Evolutionary conservation across 2,888 invertebrate genomes (phyloP).

Genomic region (Ophion costatus): DNA sequence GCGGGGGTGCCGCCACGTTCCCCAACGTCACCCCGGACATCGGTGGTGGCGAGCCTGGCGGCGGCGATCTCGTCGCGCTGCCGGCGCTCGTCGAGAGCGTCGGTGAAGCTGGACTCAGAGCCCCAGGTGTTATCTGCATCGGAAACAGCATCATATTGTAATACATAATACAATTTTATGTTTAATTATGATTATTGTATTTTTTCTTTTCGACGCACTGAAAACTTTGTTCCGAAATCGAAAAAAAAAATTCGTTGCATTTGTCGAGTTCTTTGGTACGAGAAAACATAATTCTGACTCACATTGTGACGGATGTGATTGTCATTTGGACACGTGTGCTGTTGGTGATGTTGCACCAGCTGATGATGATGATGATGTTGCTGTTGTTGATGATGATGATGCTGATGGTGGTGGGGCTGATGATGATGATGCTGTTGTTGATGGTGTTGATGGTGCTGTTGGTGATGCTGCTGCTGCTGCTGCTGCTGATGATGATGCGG

Average conservation of each 20-base stretch:
- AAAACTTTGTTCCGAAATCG: no score
- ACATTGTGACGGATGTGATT: conserved; percentile 80
- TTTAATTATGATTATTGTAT: no score
- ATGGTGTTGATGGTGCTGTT: conserved; percentile 83
- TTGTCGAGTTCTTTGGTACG: no score
- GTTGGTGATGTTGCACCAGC: conserved; percentile 65
- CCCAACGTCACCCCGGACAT: conserved; percentile 42
- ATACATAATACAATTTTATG: no score
- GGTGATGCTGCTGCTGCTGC: conserved; percentile 66
- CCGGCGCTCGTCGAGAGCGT: conserved; percentile 62
- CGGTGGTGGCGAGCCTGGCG: conserved; percentile 67
- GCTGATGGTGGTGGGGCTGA: conserved; percentile 70
- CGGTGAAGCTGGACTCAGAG: conserved; percentile 84
- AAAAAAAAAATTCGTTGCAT: no score
- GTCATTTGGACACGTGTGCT: conserved; percentile 80
- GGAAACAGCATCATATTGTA: no score
- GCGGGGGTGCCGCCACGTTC: conserved; percentile 50
- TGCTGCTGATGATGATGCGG: conserved; percentile 71
- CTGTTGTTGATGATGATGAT: conserved; percentile 79
- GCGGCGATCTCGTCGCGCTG: conserved; percentile 64
- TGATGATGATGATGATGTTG: conserved; percentile 80
- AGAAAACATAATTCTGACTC: conserved; percentile 9
- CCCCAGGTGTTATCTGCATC: conserved; percentile 57
- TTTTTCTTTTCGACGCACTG: no score
- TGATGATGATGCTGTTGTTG: conserved; percentile 84